These are phyloP conservation scores for Sebastolobus alascanus DNA, from an alignment of 2,797 vertebrate species.

Conservation along the genomic window DNA sequence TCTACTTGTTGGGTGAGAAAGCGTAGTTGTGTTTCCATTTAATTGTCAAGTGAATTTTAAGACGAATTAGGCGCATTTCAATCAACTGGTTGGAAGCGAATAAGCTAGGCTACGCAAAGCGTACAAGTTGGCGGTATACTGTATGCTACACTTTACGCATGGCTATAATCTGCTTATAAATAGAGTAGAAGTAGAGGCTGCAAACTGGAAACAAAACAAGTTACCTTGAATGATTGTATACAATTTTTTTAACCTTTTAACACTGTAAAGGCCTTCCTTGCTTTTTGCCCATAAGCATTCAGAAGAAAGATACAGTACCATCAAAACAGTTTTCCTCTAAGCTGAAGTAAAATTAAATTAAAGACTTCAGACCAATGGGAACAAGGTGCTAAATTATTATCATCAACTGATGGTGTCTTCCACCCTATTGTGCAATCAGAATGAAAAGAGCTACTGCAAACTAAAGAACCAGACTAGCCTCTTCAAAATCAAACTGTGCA, in stretches of 20 bases:
- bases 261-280: not conserved
- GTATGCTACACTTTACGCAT: not conserved
- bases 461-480: not conserved
- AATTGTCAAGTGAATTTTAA: not conserved
- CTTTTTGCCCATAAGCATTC: not conserved
- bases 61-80: no score
- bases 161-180: not conserved
- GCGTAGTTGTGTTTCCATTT: not conserved
- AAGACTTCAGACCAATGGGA: not conserved
- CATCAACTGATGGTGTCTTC: slow-evolving; percentile 2
- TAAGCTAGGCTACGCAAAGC: no score
- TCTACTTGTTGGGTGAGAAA: not conserved
- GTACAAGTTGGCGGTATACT: no score
- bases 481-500: slow-evolving; percentile 6
- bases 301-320: not conserved
- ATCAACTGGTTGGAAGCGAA: no score
- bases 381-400: slow-evolving; percentile 1
- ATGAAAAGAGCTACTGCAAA: not conserved
- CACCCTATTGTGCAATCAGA: not conserved
- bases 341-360: no score
- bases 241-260: not conserved
- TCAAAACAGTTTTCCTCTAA: not conserved
- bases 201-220: not conserved
- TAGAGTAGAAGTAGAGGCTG: not conserved
- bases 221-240: not conserved